These are phyloP conservation scores for Orchesella flavescens DNA, from an alignment of 2,888 invertebrate species.

Conservation along the genomic window DNA sequence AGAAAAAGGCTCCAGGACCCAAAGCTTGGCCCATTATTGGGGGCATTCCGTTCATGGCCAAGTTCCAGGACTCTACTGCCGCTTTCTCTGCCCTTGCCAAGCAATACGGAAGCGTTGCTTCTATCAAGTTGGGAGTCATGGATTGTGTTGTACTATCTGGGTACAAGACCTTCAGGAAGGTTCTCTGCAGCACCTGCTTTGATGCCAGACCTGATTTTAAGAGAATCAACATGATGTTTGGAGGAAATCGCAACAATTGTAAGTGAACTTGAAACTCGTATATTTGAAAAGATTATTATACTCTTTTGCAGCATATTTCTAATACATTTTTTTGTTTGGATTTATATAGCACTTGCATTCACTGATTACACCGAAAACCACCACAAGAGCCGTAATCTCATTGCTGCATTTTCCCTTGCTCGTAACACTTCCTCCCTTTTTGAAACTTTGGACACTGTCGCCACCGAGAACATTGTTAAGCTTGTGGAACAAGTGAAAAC, in stretches of 20 bases:
- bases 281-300: conserved; percentile 72
- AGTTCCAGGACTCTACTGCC: conserved; percentile 59
- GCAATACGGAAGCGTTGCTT: conserved; percentile 66
- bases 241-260: conserved; percentile 90
- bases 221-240: conserved; percentile 86
- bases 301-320: no score
- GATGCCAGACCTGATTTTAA: conserved; percentile 88
- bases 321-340: conserved; percentile 1
- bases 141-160: conserved; percentile 69
- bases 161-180: conserved; percentile 65
- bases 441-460: conserved; percentile 71
- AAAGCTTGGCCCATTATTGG: conserved; percentile 68
- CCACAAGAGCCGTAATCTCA: conserved; percentile 73
- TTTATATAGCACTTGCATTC: conserved; percentile 74
- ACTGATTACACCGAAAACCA: conserved; percentile 74
- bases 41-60: conserved; percentile 66
- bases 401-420: conserved; percentile 72
- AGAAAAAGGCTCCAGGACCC: conserved; percentile 67
- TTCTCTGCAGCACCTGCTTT: conserved; percentile 78
- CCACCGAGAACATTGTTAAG: conserved; percentile 70
- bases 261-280: conserved; percentile 75
- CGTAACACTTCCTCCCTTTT: conserved; percentile 69
- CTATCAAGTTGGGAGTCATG: conserved; percentile 65
- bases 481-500: conserved; percentile 64
- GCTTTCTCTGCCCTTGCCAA: conserved; percentile 66